Evolutionary conservation across 2,113 vertebrate genomes (phyloP), one percentile per base, ranked within the genome.

Genomic region (Nesoenas mayeri): DNA sequence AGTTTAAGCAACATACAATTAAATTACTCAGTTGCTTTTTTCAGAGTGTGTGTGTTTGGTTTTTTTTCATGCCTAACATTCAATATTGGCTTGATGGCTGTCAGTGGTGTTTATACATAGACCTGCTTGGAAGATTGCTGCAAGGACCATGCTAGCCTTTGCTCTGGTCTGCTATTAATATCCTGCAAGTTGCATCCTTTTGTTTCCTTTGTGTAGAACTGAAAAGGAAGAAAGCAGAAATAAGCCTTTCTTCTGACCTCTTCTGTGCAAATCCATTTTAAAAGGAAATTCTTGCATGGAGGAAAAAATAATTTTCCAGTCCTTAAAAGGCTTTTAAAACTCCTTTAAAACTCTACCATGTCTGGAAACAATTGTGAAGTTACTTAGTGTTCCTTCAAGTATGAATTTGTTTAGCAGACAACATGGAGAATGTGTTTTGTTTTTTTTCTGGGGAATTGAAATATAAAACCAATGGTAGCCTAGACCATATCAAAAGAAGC

Each of bases 401-500:
- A 38, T 42, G 26, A 38, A 56, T 79, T 67, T 71, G 18, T 72
- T 91, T 53, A 71, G 24, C 28, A 64, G 38, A 14, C 71, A 15
- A 15, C 17, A 12, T 6, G 13, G 15, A n/a, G 36, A 75, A 85
- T 24, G 14, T 38, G 3, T 1, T 38, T 38, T 10, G 34, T 38
- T 10, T 38, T 38, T 56, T 19, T 11, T 9, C n/a, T 42, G 28
- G 6, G 3, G 26, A 38, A 19, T 54, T 47, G 17, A 90, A 77
- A 66, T 24, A 6, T 2, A 48, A 28, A n/a, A 42, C 34, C 0
- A 0, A 21, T 66, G 87, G 10, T 54, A 3, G 31, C 16, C 4
- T 48, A 47, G 18, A 47, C 44, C 44, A 19, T 16, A 19, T 47
- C 17, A 47, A 47, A 47, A 47, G 44, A 19, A 47, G 18, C 13